phyloP scores from a whole-genome alignment of 30 jellyfish, hydroid and myxozoan species.

The Hydractinia echinata region DNA sequence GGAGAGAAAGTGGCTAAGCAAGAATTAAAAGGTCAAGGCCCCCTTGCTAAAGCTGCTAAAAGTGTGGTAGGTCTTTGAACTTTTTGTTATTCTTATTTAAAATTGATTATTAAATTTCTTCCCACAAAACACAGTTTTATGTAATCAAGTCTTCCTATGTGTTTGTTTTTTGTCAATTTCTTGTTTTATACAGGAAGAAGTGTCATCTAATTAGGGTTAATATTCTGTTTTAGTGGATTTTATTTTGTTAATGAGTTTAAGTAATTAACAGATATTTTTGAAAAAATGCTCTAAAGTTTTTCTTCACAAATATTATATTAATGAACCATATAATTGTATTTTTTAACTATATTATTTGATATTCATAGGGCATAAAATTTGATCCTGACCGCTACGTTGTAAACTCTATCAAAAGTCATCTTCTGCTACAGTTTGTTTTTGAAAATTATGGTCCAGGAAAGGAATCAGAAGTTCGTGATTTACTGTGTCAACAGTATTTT shows the following conservation, averaged over 20 bases:
- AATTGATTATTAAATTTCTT: too few relatives aligned
- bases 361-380: constrained; percentile 63
- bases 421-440: constrained; percentile 54
- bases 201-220: background rate
- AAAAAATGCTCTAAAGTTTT: too few relatives aligned
- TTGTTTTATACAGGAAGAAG: background rate
- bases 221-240: background rate
- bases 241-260: background rate
- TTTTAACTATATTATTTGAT: background rate
- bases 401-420: constrained; percentile 62
- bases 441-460: constrained; percentile 28
- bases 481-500: constrained; percentile 56
- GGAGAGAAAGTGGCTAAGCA: constrained; percentile 77
- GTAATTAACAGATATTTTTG: too few relatives aligned
- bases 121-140: background rate
- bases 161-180: background rate
- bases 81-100: too few relatives aligned
- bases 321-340: background rate
- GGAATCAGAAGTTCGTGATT: constrained; percentile 55
- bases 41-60: constrained; percentile 59
- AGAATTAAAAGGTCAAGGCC: constrained; percentile 58
- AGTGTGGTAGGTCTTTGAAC: constrained; percentile 45
- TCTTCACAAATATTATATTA: background rate
- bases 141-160: background rate
- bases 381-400: constrained; percentile 61